Conservation (phyloP, 2,797 vertebrate species). For the Scarus forsteni region DNA sequence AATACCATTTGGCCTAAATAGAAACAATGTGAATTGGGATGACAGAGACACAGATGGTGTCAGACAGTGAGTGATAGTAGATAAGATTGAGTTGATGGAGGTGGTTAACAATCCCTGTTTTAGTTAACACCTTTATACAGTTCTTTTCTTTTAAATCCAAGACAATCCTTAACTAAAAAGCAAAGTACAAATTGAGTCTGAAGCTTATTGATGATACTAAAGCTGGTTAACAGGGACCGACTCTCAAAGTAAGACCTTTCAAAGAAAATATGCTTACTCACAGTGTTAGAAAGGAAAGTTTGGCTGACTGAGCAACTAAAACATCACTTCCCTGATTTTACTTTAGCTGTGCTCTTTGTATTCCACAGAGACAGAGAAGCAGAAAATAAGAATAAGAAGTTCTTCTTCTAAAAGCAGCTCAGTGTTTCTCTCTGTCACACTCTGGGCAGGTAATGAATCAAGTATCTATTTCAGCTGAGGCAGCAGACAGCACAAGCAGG, state of each 20-base stretch:
- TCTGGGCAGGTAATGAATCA: conserved; percentile 46
- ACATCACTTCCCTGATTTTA: not conserved
- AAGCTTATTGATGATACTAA: no score
- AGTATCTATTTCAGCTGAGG: conserved; percentile 34
- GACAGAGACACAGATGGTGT: no score
- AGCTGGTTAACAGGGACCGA: no score
- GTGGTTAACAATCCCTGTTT: no score
- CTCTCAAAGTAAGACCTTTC: no score
- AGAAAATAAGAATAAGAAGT: conserved; percentile 3
- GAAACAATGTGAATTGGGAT: no score
- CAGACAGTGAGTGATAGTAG: no score
- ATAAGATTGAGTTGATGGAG: no score
- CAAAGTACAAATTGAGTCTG: not conserved
- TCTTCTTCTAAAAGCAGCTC: not conserved
- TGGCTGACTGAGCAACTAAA: not conserved
- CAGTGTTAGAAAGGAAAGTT: not conserved
- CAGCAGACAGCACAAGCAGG: conserved; percentile 30
- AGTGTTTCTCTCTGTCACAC: conserved; percentile 27
- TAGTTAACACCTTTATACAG: not conserved
- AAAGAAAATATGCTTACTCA: not conserved
- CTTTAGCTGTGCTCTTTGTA: conserved; percentile 6
- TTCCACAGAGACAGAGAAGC: not conserved
- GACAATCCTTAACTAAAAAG: no score
- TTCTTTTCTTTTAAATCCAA: no score
- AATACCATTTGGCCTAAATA: no score